Conservation (phyloP, 2,888 invertebrate species). For the Volucella inflata region DNA sequence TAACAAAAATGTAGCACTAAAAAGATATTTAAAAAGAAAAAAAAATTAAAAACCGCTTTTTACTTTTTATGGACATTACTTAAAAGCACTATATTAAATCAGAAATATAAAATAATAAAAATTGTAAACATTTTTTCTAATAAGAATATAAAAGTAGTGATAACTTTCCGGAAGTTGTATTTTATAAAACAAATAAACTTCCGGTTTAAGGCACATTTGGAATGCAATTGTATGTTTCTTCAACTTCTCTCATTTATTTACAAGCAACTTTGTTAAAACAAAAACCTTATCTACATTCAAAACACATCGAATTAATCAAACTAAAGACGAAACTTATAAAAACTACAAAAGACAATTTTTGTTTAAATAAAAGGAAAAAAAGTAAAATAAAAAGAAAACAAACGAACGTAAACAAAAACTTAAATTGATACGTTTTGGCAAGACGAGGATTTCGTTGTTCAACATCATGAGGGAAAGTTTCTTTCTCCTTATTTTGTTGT, state of each 20-base stretch:
- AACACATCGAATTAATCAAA: slow-evolving; percentile 36
- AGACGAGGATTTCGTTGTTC: slow-evolving; percentile 73
- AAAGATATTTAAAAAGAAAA: too few species aligned
- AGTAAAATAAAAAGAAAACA: neutral
- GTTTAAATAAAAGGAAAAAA: too few species aligned
- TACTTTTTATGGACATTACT: too few species aligned
- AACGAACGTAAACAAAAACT: slow-evolving; percentile 47
- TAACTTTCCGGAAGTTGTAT: neutral
- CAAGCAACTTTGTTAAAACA: slow-evolving; percentile 33
- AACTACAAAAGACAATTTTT: neutral
- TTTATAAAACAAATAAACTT: slow-evolving; percentile 15
- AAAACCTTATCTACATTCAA: slow-evolving; percentile 43
- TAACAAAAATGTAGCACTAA: slow-evolving; percentile 5
- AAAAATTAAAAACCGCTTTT: neutral
- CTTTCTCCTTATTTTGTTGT: slow-evolving; percentile 33
- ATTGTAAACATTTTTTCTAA: neutral
- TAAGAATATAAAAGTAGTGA: neutral
- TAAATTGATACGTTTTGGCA: slow-evolving; percentile 68
- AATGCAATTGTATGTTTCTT: slow-evolving; percentile 50
- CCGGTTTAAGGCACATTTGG: slow-evolving; percentile 65
- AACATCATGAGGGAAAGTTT: slow-evolving; percentile 47
- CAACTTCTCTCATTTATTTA: slow-evolving; percentile 41
- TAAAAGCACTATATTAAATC: neutral
- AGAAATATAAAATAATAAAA: slow-evolving; percentile 10
- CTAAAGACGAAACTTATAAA: slow-evolving; percentile 44